Conservation (phyloP, 2,113 vertebrate genomes). For the Porphyrio hochstetteri region DNA sequence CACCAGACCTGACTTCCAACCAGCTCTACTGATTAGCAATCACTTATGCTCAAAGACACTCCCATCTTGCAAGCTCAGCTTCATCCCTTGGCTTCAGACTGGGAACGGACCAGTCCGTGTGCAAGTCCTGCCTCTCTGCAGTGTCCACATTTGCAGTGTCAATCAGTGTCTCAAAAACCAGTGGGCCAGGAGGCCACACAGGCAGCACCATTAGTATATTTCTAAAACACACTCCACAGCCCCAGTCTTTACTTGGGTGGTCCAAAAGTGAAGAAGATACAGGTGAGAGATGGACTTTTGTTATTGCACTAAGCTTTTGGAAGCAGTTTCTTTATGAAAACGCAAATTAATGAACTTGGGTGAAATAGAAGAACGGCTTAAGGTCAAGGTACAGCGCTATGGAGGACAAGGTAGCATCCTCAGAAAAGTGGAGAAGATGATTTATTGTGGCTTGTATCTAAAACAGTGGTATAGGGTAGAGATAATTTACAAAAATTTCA, state of each 20-base stretch:
- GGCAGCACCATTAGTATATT: not conserved
- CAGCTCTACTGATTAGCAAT: not conserved
- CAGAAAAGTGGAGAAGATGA: not conserved
- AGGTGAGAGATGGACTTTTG: not conserved
- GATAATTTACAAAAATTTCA: not conserved
- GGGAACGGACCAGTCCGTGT: not conserved
- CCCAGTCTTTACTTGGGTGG: not conserved
- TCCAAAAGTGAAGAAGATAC: not conserved
- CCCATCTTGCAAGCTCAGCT: constrained; percentile 45
- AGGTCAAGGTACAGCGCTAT: not conserved
- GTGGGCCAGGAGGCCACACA: not conserved
- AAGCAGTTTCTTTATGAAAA: not conserved
- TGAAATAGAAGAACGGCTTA: not conserved
- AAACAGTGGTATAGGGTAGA: not conserved
- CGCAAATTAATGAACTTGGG: not conserved
- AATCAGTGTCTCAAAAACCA: not conserved
- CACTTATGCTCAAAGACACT: not conserved
- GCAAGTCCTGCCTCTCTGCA: not conserved
- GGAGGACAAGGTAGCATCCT: not conserved
- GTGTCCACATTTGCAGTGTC: not conserved
- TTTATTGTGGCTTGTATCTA: not conserved
- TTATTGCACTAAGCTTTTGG: not conserved
- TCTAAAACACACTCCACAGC: not conserved
- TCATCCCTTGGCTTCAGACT: not conserved
- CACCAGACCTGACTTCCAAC: not conserved